Evolutionary conservation across 92 coral and sea anemone genomes (phyloP), one percentile per base, ranked within the genome.

Genomic region (Bergia puertoricense): DNA sequence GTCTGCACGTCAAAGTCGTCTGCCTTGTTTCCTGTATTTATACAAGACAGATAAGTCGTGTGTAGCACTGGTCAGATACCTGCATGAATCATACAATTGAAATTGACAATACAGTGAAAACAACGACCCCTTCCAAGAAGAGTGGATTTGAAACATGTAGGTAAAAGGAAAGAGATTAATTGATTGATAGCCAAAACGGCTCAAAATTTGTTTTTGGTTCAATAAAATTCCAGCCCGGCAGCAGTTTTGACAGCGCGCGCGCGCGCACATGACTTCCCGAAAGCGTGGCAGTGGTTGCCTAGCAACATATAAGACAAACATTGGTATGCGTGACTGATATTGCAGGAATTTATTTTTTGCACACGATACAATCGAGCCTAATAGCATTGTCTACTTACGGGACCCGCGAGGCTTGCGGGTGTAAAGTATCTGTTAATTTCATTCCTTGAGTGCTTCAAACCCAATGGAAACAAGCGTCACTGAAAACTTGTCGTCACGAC

Each of bases 221-320:
- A 3, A 10, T 46, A 46, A 46, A 46, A 0, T 9, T 73, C 77
- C 16, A 9, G 20, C 13, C 66, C 66, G 11, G 66, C 1, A 77
- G 6, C 13, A 40, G 59, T 23, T 46, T 30, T 46, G 48, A 8
- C 4, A 18, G 36, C 48, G 8, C 2, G 59, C 56, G 57, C 81
- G 81, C 45, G 54, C 22, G 30, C 30, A 30, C 30, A 30, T 30
- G 30, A 30, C 30, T 30, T 41, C 14, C 4, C 13, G 45, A 13
- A 11, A 20, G 37, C 39, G 16, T 76, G 48, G 10, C 45, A 37
- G 77, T 77, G n/a, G 81, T 77, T 45, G 81, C 81, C 6, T 44
- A 77, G 81, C 59, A 77, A 77, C 81, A n/a, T 22, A n/a, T 10
- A 6, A 77, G 38, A 44, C n/a, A 77, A 77, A 77, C 81, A 77